Evolutionary conservation across 2,888 invertebrate genomes (phyloP).

Genomic region (Ceriagrion tenellum): DNA sequence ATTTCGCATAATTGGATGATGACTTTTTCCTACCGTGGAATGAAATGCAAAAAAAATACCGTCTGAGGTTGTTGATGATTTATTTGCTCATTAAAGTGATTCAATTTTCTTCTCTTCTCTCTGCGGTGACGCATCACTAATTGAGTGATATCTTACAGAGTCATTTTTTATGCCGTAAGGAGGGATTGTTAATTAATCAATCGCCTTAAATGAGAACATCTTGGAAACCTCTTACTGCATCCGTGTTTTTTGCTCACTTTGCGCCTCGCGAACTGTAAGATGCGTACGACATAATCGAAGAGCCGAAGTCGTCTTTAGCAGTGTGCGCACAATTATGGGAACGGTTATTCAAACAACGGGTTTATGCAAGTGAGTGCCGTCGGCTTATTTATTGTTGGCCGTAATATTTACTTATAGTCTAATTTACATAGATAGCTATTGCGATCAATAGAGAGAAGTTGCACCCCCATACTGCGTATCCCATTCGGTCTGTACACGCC

Average conservation of each 20-base stretch:
- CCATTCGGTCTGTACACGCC: no score
- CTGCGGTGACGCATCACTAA: background rate
- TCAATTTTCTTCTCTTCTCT: constrained; percentile 1
- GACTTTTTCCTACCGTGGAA: background rate
- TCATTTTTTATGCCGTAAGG: background rate
- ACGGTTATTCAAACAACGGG: no score
- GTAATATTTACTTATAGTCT: no score
- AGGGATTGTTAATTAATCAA: background rate
- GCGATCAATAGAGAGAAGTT: no score
- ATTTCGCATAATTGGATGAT: constrained; percentile 41
- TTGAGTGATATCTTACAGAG: background rate
- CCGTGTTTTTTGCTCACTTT: background rate
- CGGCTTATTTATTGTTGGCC: no score
- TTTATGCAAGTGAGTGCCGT: no score
- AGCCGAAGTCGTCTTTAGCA: no score
- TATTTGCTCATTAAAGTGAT: constrained; percentile 40
- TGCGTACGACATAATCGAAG: no score
- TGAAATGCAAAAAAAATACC: background rate
- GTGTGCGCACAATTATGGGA: no score
- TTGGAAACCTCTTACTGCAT: background rate
- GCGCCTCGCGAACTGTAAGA: background rate
- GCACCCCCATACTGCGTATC: no score
- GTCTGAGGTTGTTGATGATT: background rate
- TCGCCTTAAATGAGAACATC: background rate
- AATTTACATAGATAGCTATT: no score